Base-by-base conservation (phyloP, 2,888 invertebrate species). In the Cataglyphis albicans region DNA sequence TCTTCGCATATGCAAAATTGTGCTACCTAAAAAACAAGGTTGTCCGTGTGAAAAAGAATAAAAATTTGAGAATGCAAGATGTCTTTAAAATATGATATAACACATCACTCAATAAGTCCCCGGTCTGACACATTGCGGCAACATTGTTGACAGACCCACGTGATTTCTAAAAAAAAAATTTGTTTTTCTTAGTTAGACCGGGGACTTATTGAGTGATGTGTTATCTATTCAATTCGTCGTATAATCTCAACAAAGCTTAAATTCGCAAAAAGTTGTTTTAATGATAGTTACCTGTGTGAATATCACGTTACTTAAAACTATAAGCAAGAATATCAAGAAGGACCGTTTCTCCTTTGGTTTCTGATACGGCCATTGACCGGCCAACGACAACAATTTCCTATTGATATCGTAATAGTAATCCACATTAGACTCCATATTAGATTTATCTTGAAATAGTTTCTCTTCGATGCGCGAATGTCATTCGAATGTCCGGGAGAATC, bases 341-440 rank as follows among this genome's bases (percentile, higher is more conserved):
- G 57, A 15, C 2, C 55, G 5, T 18, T 35, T 29, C 29, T 76
- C 35, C 15, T 18, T 70, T 1, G 9, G 21, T 1, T 64, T 76
- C 3, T 70, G 76, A 41, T 68, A 76, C 10, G 76, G 72, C 76
- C 72, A 76, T 9, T 57, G 72, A 41, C 76, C 72, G 29, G 68
- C 3, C 12, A 55, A 21, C 0, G 10, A n/a, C 29, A 70, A 41
- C 9, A n/a, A 57, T 15, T 6, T 70, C 15, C 15, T 76, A 29
- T 9, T n/a, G 15, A 68, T n/a, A 29, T 44, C 25, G n/a, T 76
- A 57, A 32, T 76, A 70, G n/a, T 29, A n/a, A 9, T 55, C 21
- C 2, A 18, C 12, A 5, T 4, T 41, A 25, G n/a, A 9, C 10
- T 41, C 61, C 61, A 80, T 78, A 25, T 25, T 25, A 25, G 25